These are phyloP conservation scores for Eustalomyia histrio DNA, from an alignment of 2,888 invertebrate species.

Conservation along the genomic window DNA sequence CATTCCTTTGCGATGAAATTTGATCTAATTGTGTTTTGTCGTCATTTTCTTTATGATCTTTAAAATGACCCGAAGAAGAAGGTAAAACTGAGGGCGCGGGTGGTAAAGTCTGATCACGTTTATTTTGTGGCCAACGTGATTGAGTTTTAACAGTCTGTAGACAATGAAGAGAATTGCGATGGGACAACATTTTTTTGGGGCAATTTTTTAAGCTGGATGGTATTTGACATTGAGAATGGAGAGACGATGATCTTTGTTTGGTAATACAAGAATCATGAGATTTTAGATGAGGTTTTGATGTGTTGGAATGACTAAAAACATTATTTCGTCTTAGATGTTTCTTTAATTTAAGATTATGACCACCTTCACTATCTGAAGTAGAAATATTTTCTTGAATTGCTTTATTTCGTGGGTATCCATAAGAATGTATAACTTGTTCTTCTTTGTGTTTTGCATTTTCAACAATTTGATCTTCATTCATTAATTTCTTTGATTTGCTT, in stretches of 20 bases:
- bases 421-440: not conserved
- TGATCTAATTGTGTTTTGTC: not conserved
- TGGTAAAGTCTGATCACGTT: conserved; percentile 56
- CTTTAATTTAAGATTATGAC: not conserved
- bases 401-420: not conserved
- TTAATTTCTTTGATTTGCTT: conserved; percentile 30
- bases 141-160: not conserved
- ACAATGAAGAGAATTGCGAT: not conserved
- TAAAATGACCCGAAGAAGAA: conserved; percentile 40
- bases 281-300: not conserved
- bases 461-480: conserved; percentile 37
- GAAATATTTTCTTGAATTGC: not conserved
- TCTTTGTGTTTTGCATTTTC: not conserved
- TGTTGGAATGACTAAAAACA: not conserved
- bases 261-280: not conserved
- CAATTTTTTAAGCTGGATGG: conserved; percentile 5
- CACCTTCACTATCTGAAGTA: conserved; percentile 13
- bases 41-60: not conserved
- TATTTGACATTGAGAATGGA: not conserved
- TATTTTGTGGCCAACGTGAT: conserved; percentile 31
- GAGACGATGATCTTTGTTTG: not conserved
- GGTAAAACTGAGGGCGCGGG: conserved; percentile 60
- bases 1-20: not conserved
- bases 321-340: not conserved
- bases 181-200: not conserved